Base-by-base conservation (phyloP, 2,113 vertebrate genomes). In the Micromys minutus region DNA sequence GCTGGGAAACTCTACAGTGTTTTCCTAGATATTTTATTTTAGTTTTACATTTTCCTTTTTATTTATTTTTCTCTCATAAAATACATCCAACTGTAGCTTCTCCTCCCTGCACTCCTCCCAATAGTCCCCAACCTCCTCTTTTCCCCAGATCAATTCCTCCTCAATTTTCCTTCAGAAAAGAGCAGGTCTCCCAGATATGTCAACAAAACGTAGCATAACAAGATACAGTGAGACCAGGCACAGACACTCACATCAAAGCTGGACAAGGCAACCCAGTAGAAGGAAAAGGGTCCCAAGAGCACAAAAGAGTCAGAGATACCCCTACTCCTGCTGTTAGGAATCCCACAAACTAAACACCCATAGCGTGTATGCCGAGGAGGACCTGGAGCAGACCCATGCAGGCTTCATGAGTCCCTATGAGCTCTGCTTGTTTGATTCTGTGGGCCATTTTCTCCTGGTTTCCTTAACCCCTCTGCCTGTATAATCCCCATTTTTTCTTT, bases 1-100 rank as follows among this genome's bases (percentile, higher is more conserved):
- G 55, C 75, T 94, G 89, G 76, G 45, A 96, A 83, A 67, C 55
- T 95, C 74, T 57, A 77, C 36, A 80, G n/a, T 55, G 9, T 90
- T 88, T 45, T 61, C 75, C 81, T 84, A 76, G 69, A 12, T 80
- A 45, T 45, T 74, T 65, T 16, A 85, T 72, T 72, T 39, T 72
- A 24, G 5, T 24, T 74, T 74, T 74, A 22, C 21, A 11, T 74
- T 74, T 72, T 74, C 11, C 21, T 42, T 74, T 42, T n/a, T 39
- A 42, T 74, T 74, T 11, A 42, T 42, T 74, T 22, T 74, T 74
- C 19, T 74, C 71, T 74, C 71, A 74, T 74, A 42, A n/a, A 42
- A 74, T 74, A 22, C 21, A 42, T 74, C 71, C 21, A 22, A 74
- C 21, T 42, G n/a, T 16, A 42, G 19, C 42, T 39, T 74, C 71